phyloP scores from a whole-genome alignment of 2,797 vertebrate species.

The Petrocephalus schoutedeni region DNA sequence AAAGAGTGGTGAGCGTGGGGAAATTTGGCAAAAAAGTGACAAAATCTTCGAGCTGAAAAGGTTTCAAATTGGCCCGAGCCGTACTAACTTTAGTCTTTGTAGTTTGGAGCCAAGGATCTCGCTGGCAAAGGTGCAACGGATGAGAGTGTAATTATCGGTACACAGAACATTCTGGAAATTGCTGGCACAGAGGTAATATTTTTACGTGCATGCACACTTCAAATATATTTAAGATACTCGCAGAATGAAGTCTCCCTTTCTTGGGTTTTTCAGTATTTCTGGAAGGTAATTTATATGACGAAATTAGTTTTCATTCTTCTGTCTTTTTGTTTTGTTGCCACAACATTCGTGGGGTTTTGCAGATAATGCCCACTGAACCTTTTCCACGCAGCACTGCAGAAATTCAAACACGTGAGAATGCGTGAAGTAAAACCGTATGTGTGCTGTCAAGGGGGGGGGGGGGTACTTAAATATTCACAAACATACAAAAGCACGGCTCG shows the following conservation, averaged over 20 bases:
- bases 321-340: background rate
- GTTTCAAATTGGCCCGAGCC: background rate
- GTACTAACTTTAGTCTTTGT: background rate
- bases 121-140: background rate
- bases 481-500: background rate
- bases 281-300: conserved; percentile 7
- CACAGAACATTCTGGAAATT: background rate
- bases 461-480: background rate
- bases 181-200: background rate
- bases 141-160: background rate
- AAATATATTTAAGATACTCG: background rate
- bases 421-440: background rate
- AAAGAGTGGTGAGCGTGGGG: background rate
- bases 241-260: background rate
- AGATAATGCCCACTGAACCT: background rate
- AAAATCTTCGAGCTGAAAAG: background rate
- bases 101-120: background rate
- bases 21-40: background rate
- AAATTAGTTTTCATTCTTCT: background rate
- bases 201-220: background rate
- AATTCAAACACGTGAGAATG: background rate
- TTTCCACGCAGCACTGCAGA: background rate
- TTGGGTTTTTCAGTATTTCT: background rate
- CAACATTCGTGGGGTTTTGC: background rate
- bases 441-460: background rate